phyloP scores from a whole-genome alignment of 2,113 vertebrate genomes.

The Sylvilagus bachmani region DNA sequence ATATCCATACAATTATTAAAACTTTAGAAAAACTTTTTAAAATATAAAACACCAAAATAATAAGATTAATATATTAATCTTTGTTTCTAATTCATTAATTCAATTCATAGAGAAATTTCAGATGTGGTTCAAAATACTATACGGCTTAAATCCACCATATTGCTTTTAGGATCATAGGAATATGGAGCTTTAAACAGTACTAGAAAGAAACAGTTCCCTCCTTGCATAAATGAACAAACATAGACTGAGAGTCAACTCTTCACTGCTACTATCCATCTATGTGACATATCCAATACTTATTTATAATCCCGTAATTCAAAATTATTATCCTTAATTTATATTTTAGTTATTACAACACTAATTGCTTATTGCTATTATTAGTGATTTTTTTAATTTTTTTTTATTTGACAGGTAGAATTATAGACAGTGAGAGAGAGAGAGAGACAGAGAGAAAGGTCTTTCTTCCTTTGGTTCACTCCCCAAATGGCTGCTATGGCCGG shows the following conservation, averaged over 20 bases:
- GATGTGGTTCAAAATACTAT: neutral
- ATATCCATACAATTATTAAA: neutral
- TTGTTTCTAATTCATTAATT: neutral
- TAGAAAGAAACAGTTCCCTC: neutral
- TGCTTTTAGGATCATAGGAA: neutral
- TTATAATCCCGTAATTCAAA: neutral
- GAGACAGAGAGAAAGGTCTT: no score
- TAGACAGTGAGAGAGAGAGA: no score
- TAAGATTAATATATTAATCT: neutral
- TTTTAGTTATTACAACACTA: no score
- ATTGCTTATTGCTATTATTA: no score
- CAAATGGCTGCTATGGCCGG: no score
- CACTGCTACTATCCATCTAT: neutral
- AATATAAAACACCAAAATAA: neutral
- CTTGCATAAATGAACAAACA: neutral
- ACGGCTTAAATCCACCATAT: neutral
- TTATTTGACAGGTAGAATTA: no score
- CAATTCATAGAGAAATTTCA: neutral
- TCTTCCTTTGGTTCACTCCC: no score
- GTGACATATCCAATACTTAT: neutral
- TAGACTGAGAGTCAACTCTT: neutral
- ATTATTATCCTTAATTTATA: no score
- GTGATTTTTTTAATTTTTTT: no score
- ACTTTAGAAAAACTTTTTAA: neutral
- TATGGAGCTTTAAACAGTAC: neutral